A percentile compares a stretch with the other conserved stretches of the same genome.
Conservation (phyloP, 2,888 invertebrate genomes). For the Pandemis heparana region DNA sequence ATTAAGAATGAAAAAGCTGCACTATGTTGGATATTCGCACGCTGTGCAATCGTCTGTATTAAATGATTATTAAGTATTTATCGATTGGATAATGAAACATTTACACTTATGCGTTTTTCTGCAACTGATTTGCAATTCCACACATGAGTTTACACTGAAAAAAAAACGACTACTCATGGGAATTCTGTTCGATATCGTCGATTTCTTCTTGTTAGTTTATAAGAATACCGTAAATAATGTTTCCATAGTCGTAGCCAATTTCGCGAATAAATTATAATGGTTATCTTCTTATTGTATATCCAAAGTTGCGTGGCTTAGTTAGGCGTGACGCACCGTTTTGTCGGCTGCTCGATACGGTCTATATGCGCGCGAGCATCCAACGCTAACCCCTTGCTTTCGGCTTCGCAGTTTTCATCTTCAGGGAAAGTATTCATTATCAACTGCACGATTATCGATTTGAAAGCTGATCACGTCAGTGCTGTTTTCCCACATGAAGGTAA, state of each 20-base stretch:
- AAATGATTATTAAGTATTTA: not conserved
- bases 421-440: constrained; percentile 50
- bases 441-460: constrained; percentile 26
- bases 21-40: not conserved
- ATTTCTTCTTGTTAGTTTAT: constrained; percentile 18
- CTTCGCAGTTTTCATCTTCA: constrained; percentile 57
- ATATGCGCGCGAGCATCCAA: constrained; percentile 73
- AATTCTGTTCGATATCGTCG: not conserved
- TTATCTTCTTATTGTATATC: constrained; percentile 59
- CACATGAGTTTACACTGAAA: not conserved
- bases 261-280: constrained; percentile 36
- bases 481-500: constrained; percentile 15
- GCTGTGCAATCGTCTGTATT: not conserved
- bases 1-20: not conserved
- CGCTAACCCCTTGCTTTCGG: constrained; percentile 70
- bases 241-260: constrained; percentile 37
- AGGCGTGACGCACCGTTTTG: constrained; percentile 80
- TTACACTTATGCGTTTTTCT: not conserved
- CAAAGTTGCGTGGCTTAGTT: constrained; percentile 74
- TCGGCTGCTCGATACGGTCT: constrained; percentile 81
- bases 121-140: not conserved
- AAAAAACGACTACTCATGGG: not conserved
- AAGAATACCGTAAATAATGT: constrained; percentile 23
- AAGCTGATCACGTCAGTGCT: constrained; percentile 3
- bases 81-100: not conserved